phyloP scores from a whole-genome alignment of 1,140 invertebrate genomes.

The Aricia agestis region DNA sequence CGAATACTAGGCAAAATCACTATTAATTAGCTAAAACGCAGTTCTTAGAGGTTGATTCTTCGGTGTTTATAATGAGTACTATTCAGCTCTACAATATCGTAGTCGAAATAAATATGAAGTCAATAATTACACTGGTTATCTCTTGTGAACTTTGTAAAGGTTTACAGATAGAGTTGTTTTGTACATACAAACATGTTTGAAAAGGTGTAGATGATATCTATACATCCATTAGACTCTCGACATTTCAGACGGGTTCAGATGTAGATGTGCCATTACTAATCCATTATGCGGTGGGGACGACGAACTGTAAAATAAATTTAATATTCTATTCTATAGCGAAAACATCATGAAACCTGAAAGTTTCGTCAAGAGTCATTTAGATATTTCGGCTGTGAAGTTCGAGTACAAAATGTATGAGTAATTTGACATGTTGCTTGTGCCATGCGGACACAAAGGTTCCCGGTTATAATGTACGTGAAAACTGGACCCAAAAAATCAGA shows the following conservation, averaged over 20 bases:
- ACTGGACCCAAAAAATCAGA: too few relatives aligned
- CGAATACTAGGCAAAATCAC: too few relatives aligned
- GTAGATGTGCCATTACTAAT: neutral
- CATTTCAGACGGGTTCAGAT: constrained; percentile 1
- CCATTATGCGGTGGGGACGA: neutral
- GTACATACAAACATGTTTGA: neutral
- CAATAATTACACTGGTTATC: too few relatives aligned
- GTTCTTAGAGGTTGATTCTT: too few relatives aligned
- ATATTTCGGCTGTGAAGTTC: too few relatives aligned
- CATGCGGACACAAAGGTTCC: too few relatives aligned
- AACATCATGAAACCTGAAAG: neutral
- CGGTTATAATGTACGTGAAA: too few relatives aligned
- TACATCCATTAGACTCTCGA: constrained; percentile 1
- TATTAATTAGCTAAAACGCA: too few relatives aligned
- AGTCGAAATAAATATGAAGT: neutral
- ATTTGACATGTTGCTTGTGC: too few relatives aligned
- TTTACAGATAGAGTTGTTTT: neutral
- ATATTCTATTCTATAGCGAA: neutral
- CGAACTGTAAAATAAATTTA: constrained; percentile 3
- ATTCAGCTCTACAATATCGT: neutral
- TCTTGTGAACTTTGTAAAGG: neutral
- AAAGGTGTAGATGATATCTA: neutral
- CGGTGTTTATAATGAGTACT: too few relatives aligned
- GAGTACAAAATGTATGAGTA: too few relatives aligned
- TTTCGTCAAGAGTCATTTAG: too few relatives aligned